Base-by-base conservation (phyloP, 1,140 invertebrate genomes). In the Metopolophium dirhodum region DNA sequence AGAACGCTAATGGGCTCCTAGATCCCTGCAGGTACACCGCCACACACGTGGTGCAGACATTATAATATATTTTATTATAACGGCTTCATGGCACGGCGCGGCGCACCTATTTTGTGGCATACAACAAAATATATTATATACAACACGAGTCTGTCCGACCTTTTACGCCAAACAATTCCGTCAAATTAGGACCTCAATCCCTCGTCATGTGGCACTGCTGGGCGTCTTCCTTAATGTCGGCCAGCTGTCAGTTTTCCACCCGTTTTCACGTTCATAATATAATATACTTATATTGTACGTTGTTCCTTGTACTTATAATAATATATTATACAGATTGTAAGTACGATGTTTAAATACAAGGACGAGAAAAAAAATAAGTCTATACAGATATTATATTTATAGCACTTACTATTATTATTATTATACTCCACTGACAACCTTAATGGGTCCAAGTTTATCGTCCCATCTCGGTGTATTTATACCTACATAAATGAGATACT, bases 361-460 rank as follows among this genome's bases (percentile, higher is more conserved):
- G 61, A 77, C 61, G 61, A 77, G 61, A 77, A 18, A n/a, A 30
- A n/a, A 18, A n/a, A n/a, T n/a, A n/a, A 7, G n/a, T 18, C 30
- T n/a, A n/a, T 18, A n/a, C 18, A n/a, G 61, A 35, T 77, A n/a
- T 77, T n/a, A 68, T 77, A n/a, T 77, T 68, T 77, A 77, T 7
- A 18, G 61, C 1, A n/a, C 61, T 41, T 41, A 41, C 3, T 41
- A 41, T 41, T 41, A 23, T 49, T 49, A 49, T 49, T 49, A 49
- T 20, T 51, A 68, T 68, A 68, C 61, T 68, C 3, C n/a, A 18
- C 61, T n/a, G 61, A 77, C 30, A 18, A 77, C 61, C n/a, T 18
- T 77, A 77, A 77, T 77, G n/a, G 61, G n/a, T 77, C 61, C 61
- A 77, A n/a, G 61, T 77, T n/a, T 77, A 77, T 77, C 61, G n/a